A percentile compares a stretch with the other conserved stretches of the same genome.
phyloP scores from a whole-genome alignment of 2,797 vertebrate species.

The Malacoraja senta region DNA sequence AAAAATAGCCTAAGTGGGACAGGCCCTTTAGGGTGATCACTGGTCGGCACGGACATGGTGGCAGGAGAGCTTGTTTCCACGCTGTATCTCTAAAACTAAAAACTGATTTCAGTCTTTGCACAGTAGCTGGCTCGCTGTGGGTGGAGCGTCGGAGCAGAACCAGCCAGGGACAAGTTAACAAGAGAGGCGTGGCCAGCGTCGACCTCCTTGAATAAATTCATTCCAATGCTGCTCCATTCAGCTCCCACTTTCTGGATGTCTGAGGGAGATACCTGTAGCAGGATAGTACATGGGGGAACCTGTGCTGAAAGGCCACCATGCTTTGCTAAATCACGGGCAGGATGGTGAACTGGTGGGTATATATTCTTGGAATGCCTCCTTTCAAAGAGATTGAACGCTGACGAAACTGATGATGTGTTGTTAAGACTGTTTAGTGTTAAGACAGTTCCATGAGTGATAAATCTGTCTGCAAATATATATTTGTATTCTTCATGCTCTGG shows the following conservation, averaged over 20 bases:
- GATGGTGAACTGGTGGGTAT: conserved; percentile 66
- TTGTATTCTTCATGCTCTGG: not conserved
- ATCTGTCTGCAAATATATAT: not conserved
- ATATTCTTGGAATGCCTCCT: not conserved
- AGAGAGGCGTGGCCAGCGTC: not conserved
- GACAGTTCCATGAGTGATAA: not conserved
- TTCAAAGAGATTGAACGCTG: not conserved
- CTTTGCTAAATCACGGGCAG: conserved; percentile 60
- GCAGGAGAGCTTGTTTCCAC: no score
- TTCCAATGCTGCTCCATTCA: not conserved
- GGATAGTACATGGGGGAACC: conserved; percentile 48
- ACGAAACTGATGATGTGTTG: not conserved
- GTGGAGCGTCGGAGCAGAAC: not conserved
- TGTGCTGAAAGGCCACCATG: conserved; percentile 48
- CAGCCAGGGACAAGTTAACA: not conserved
- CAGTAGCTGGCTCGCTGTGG: no score
- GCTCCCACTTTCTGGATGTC: not conserved
- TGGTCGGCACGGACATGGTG: no score
- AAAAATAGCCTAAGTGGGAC: no score
- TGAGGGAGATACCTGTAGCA: not conserved
- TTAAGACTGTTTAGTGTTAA: not conserved
- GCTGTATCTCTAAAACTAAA: no score
- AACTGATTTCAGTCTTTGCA: not conserved
- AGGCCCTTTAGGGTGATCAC: no score
- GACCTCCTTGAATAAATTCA: not conserved